Evolutionary conservation across 2,888 invertebrate genomes (phyloP), one percentile per base, ranked within the genome.

Genomic region (Synergus laeviventris): DNA sequence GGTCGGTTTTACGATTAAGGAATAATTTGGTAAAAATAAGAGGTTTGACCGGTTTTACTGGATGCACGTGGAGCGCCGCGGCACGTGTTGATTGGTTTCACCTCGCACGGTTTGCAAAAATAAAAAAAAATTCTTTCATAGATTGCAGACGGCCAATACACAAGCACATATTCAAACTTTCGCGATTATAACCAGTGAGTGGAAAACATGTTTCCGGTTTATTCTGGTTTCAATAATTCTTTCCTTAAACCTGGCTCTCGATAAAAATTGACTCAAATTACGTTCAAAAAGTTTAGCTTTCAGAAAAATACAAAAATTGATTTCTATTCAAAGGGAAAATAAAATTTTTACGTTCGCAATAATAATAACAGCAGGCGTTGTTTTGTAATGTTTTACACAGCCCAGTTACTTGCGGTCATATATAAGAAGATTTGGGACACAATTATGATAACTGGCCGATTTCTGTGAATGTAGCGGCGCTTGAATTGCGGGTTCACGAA

Each of bases 161-260:
- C 31, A 70, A 42, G 70, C 49, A 12, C 8, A 49, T 70, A 45
- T 49, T 31, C 49, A 70, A 70, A 70, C 70, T 70, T 70, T 70
- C 70, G 70, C 49, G 49, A 70, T 70, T 70, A 49, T 70, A 45
- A n/a, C 45, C 70, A 70, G 31, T 70, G 31, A 70, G 31, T 70
- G 70, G 31, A 70, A 70, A 70, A 70, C 21, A 49, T 70, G 31
- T 24, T 70, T 70, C 70, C 70, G 24, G 31, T 2, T 49, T 31
- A 49, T 24, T 45, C 49, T 49, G 49, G 45, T 49, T 70, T 70
- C n/a, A 38, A 18, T 21, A 49, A 31, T 5, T 31, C n/a, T 49
- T 49, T 49, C 8, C n/a, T 49, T 1, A 49, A 49, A 49, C 49
- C 49, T 49, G n/a, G 1, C 12, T 16, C 16, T 16, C 45, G 45